These are phyloP conservation scores for Anseranas semipalmata DNA, from an alignment of 2,113 vertebrate species.

Conservation along the genomic window DNA sequence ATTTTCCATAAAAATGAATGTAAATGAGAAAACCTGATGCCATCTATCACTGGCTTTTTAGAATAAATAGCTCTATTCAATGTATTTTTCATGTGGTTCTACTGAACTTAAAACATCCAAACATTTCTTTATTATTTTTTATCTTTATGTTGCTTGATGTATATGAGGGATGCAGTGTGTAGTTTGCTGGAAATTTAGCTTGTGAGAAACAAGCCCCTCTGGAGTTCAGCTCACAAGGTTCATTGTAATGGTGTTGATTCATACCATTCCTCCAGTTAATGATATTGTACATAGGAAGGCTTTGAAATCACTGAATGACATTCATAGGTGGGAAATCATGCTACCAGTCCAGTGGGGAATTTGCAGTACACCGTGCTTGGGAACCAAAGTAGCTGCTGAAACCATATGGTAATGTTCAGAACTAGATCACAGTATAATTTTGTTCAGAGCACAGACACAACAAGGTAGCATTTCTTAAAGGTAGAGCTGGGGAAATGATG, in stretches of 20 bases:
- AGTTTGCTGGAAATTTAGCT: background rate
- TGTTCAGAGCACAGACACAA: background rate
- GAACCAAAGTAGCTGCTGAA: slow-evolving; percentile 22
- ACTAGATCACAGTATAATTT: background rate
- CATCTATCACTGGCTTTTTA: slow-evolving; percentile 10
- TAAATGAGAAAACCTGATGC: slow-evolving; percentile 38
- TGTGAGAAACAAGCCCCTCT: background rate
- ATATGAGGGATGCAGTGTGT: background rate
- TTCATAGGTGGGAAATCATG: background rate
- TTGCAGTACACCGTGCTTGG: background rate
- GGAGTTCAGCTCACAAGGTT: background rate
- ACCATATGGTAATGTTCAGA: background rate
- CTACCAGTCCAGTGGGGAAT: background rate
- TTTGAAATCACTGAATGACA: background rate
- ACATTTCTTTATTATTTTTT: background rate
- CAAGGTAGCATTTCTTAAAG: background rate
- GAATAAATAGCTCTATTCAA: background rate
- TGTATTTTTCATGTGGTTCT: slow-evolving; percentile 25
- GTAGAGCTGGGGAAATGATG: background rate
- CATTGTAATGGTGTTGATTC: background rate
- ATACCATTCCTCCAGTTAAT: background rate
- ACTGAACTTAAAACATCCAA: background rate
- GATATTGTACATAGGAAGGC: background rate
- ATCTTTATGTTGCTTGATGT: background rate
- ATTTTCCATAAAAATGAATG: slow-evolving; percentile 58